These are phyloP conservation scores for Zoanthus gigantus DNA, from an alignment of 92 coral and sea anemone genomes.

Conservation along the genomic window DNA sequence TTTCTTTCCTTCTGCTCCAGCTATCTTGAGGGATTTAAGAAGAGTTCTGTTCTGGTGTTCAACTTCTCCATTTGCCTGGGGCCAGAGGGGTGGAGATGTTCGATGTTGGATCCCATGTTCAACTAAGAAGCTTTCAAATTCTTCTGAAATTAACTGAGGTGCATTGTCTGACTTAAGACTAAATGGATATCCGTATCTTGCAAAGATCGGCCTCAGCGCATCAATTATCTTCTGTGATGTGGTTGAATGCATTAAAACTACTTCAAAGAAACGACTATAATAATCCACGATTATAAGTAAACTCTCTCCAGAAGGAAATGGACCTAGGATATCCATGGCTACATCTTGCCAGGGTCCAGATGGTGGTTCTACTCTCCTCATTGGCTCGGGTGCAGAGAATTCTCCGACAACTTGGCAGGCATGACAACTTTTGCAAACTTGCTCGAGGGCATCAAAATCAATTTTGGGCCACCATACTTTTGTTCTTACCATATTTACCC, in stretches of 20 bases:
- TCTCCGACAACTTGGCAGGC: conserved; percentile 74
- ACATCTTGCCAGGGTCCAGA: conserved; percentile 52
- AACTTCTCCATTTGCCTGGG: conserved; percentile 46
- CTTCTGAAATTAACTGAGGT: conserved; percentile 12
- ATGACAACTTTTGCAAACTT: conserved; percentile 62
- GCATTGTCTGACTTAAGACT: conserved; percentile 44
- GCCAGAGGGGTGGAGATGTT: conserved; percentile 45
- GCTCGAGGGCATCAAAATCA: conserved; percentile 56
- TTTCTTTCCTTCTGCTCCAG: conserved; percentile 58
- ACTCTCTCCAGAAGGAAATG: conserved; percentile 61
- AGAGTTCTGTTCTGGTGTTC: conserved; percentile 49
- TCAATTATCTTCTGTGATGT: conserved; percentile 48
- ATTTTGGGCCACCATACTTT: conserved; percentile 27
- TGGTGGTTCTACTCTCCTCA: conserved; percentile 22
- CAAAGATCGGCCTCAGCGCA: conserved; percentile 49
- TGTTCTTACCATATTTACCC: too few species aligned
- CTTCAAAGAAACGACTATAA: conserved; percentile 64
- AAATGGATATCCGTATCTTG: conserved; percentile 47
- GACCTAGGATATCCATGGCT: conserved; percentile 58
- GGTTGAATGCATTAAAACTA: conserved; percentile 56
- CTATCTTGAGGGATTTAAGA: conserved; percentile 48
- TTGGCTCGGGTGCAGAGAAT: conserved; percentile 58
- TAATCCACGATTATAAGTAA: conserved; percentile 62
- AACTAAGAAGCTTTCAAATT: conserved; percentile 43
- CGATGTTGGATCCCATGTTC: conserved; percentile 51